A percentile compares a stretch with the other conserved stretches of the same genome.
Evolutionary conservation across 2,113 vertebrate genomes (phyloP).

Genomic region (Sylvilagus bachmani): DNA sequence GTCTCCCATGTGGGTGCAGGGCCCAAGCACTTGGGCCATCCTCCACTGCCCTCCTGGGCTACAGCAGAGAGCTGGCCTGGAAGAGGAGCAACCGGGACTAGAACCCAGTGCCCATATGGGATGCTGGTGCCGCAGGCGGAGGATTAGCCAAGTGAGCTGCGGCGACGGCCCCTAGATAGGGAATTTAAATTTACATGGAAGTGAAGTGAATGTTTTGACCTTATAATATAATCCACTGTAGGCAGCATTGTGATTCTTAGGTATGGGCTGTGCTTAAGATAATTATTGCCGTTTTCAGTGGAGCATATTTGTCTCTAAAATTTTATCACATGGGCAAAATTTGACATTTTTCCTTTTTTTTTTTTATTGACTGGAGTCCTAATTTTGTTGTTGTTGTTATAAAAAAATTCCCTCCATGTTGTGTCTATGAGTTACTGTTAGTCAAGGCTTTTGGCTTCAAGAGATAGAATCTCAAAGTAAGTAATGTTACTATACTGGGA

Average conservation of each 20-base stretch:
- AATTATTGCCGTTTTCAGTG: neutral
- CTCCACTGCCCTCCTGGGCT: no score
- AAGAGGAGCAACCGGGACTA: no score
- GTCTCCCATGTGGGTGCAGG: no score
- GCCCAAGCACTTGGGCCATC: no score
- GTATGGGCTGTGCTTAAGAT: neutral
- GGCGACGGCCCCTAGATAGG: neutral
- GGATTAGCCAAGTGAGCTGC: no score
- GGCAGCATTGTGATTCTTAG: neutral
- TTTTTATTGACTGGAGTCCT: neutral
- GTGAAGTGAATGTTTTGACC: neutral
- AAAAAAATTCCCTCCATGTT: neutral
- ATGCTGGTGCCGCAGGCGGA: no score
- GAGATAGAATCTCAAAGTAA: slow-evolving; percentile 2
- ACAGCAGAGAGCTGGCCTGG: no score
- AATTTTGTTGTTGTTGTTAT: neutral
- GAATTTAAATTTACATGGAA: neutral
- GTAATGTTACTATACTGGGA: neutral
- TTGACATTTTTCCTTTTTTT: neutral
- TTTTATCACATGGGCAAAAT: neutral
- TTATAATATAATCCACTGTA: neutral
- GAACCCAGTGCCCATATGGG: no score
- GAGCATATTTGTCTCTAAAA: neutral
- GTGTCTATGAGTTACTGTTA: neutral
- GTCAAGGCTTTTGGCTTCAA: slow-evolving; percentile 43